Evolutionary conservation across 2,113 vertebrate genomes (phyloP), one percentile per base, ranked within the genome.

Genomic region (Micronycteris hirsuta): DNA sequence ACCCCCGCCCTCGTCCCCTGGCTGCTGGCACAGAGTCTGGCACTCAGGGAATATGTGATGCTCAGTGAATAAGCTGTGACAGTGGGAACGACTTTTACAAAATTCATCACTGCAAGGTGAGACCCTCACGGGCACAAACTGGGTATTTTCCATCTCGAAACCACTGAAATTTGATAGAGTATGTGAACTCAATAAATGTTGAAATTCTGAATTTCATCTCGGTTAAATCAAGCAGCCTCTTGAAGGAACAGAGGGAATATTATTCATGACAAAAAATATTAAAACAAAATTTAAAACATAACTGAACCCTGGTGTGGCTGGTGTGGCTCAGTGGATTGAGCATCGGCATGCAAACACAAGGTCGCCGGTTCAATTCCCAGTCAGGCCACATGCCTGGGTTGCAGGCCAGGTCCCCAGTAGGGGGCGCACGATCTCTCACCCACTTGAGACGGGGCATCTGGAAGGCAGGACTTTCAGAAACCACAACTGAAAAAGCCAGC

Each of bases 401-500:
- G 56, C 9, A 2, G 56, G 56, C 56, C 56, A 26, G 56, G 56
- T 58, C 56, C 22, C 56, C 56, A 58, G 56, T 11, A 26, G 56
- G 56, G 24, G 56, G 9, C 9, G 9, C 9, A 5, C 24, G 24
- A 26, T 56, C 54, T 56, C 54, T 9, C 54, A 2, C 17, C 71
- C 22, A 0, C 36, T 80, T 28, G 65, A 33, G 49, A 52, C 58
- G 38, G 85, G 73, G 31, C 95, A 80, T 68, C 96, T 89, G 95
- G 84, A 77, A 58, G 93, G 86, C 84, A 74, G 85, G 81, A 24
- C 3, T 33, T 94, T 31, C 86, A 43, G 86, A 58, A 89, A 67
- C 95, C 93, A 61, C 52, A 8, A 28, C 52, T 71, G n/a, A 49
- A 73, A 87, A 89, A 28, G 89, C 93, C 93, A 65, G 93, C 26